Evolutionary conservation across 2,113 vertebrate species (phyloP).

Genomic region (Etheostoma cragini): DNA sequence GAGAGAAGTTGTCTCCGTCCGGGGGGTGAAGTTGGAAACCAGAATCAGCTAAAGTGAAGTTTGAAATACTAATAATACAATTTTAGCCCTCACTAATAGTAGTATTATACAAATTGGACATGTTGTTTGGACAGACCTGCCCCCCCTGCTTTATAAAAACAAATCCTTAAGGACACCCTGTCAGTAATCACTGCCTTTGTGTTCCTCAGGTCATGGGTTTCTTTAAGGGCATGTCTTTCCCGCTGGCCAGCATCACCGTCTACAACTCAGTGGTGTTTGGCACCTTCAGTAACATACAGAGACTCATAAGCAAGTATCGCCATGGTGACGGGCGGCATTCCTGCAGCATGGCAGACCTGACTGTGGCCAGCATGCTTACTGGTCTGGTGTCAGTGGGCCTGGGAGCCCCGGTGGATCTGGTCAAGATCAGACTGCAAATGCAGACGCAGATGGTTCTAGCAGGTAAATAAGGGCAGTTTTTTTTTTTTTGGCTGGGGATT

Average conservation of each 20-base stretch:
- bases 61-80: no score
- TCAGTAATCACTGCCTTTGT: background rate
- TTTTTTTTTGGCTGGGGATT: background rate
- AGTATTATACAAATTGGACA: no score
- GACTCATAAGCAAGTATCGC: slow-evolving; percentile 86
- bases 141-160: no score
- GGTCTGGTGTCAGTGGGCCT: slow-evolving; percentile 90
- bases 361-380: slow-evolving; percentile 88
- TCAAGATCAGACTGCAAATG: slow-evolving; percentile 98
- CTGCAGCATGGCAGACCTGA: slow-evolving; percentile 83
- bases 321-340: slow-evolving; percentile 58
- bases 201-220: slow-evolving; percentile 87
- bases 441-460: slow-evolving; percentile 86
- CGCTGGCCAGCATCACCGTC: slow-evolving; percentile 89
- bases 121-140: no score
- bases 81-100: no score
- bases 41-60: no score
- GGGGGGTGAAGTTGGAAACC: no score
- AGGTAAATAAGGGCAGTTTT: slow-evolving; percentile 77
- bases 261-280: slow-evolving; percentile 96
- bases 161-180: no score
- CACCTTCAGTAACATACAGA: slow-evolving; percentile 90
- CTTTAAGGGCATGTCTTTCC: slow-evolving; percentile 99
- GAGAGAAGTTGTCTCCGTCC: no score
- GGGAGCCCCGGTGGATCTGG: slow-evolving; percentile 92